Evolutionary conservation across 2,888 invertebrate genomes (phyloP).

Genomic region (Drosophila tanythrix): DNA sequence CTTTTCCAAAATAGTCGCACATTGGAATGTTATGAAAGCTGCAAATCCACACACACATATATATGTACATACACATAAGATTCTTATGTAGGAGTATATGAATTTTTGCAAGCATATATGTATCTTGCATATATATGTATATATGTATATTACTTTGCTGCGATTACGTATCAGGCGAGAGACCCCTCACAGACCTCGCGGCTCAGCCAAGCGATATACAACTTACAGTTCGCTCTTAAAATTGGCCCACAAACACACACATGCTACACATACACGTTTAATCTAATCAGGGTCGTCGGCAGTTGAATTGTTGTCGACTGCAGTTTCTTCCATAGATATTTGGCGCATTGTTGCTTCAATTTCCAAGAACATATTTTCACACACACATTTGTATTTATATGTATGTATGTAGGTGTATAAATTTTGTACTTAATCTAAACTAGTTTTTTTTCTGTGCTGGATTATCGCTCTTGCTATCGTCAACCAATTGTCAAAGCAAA

Average conservation of each 20-base stretch:
- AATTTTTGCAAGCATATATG: neutral
- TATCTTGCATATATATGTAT: neutral
- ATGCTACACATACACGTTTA: constrained; percentile 17
- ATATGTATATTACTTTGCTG: constrained; percentile 12
- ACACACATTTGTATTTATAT: constrained; percentile 1
- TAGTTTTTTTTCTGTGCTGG: constrained; percentile 35
- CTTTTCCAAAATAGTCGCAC: constrained; percentile 28
- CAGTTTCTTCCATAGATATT: constrained; percentile 27
- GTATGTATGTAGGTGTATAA: neutral
- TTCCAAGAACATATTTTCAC: constrained; percentile 28
- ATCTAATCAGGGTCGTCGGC: constrained; percentile 48
- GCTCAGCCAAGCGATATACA: constrained; percentile 48
- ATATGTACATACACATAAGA: neutral
- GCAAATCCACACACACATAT: constrained; percentile 26
- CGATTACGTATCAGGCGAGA: constrained; percentile 49
- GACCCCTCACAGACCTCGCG: constrained; percentile 19
- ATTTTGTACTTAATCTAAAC: constrained; percentile 56
- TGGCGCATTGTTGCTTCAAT: constrained; percentile 31
- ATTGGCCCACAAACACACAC: constrained; percentile 52
- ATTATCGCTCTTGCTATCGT: constrained; percentile 30
- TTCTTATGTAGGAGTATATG: constrained; percentile 23
- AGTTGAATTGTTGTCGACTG: constrained; percentile 27
- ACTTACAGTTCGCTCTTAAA: constrained; percentile 65
- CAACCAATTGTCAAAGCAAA: constrained; percentile 47
- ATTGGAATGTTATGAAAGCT: constrained; percentile 38